These are phyloP conservation scores for Himalopsyche anomala DNA, from an alignment of 2,888 invertebrate genomes.

Conservation along the genomic window DNA sequence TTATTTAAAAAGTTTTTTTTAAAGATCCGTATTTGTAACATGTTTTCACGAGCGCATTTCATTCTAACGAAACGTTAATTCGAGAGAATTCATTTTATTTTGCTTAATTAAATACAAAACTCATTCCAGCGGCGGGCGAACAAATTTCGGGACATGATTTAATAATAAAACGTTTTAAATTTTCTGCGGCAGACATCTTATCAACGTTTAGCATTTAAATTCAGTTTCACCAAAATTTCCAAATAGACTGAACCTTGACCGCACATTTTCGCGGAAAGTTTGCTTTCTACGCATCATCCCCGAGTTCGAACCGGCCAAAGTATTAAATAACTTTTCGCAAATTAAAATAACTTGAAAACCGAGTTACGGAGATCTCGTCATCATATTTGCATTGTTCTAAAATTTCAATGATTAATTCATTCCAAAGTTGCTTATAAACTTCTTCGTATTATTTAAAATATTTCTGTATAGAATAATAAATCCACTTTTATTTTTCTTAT, in stretches of 20 bases:
- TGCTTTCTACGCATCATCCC: neutral
- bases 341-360: neutral
- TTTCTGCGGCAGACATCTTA: conserved; percentile 37
- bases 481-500: too few relatives aligned
- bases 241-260: conserved; percentile 38
- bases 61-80: neutral
- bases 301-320: neutral
- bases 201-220: conserved; percentile 42
- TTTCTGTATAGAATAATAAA: too few relatives aligned
- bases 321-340: conserved; percentile 11
- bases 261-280: neutral
- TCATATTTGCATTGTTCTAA: neutral
- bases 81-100: neutral
- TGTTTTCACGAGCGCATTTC: neutral
- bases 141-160: conserved; percentile 8
- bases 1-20: neutral
- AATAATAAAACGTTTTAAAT: conserved; percentile 42
- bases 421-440: neutral
- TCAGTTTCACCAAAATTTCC: neutral
- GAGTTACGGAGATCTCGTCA: neutral
- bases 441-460: too few relatives aligned
- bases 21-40: conserved; percentile 17
- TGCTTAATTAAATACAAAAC: conserved; percentile 38
- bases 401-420: conserved; percentile 21
- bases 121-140: conserved; percentile 13